phyloP scores from a whole-genome alignment of 30 jellyfish, hydroid and myxozoan genomes.

The Turritopsis rubra region DNA sequence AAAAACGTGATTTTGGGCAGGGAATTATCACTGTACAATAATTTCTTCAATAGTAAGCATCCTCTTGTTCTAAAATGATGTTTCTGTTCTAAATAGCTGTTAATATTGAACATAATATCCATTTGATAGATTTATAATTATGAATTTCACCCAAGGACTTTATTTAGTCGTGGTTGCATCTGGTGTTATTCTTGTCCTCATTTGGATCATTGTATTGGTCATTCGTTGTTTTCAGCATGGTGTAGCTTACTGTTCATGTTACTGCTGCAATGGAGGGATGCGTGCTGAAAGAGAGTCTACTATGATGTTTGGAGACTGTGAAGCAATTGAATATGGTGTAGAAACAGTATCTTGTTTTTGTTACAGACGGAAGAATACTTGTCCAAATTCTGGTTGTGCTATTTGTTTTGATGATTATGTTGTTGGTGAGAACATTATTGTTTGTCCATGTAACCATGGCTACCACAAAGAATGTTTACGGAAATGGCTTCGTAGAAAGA shows the following conservation, averaged over 20 bases:
- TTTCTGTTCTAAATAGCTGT: no score
- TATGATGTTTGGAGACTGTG: constrained; percentile 20
- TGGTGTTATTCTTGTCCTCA: not conserved
- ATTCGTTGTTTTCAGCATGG: not conserved
- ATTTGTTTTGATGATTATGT: constrained; percentile 9
- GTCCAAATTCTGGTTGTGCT: constrained; percentile 13
- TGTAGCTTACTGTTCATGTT: not conserved
- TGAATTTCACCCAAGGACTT: not conserved
- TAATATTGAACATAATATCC: no score
- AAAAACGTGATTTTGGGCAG: no score
- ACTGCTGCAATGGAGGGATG: not conserved
- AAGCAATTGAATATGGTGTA: not conserved
- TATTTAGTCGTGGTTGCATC: not conserved
- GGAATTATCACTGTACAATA: no score
- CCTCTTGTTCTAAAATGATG: no score
- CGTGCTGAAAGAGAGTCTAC: not conserved
- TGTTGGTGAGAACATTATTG: constrained; percentile 4
- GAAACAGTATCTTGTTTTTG: not conserved
- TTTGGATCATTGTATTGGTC: not conserved
- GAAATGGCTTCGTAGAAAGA: constrained; percentile 10
- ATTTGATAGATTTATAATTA: no score
- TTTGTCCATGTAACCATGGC: constrained; percentile 23
- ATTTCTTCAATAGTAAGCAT: no score
- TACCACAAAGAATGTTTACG: constrained; percentile 11
- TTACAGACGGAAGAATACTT: not conserved